Conservation (phyloP, 2,113 vertebrate species). For the Clarias batrachus region DNA sequence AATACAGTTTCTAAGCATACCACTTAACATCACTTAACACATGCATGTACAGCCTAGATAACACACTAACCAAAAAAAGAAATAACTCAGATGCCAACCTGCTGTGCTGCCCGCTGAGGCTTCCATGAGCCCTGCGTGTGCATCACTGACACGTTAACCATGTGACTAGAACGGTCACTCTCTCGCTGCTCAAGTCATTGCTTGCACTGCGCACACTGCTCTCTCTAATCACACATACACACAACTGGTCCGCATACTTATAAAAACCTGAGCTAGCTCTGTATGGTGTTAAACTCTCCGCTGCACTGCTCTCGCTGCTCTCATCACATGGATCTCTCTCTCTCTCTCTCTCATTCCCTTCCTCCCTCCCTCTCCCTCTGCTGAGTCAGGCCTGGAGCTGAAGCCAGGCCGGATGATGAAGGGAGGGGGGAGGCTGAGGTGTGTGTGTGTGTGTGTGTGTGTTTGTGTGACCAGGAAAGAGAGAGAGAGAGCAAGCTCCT, state of each 20-base stretch:
- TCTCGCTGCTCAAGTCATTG: conserved; percentile 69
- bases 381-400: conserved; percentile 51
- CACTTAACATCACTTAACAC: not conserved
- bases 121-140: conserved; percentile 86
- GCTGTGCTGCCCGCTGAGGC: conserved; percentile 65
- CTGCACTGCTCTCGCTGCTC: conserved; percentile 25
- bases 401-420: conserved; percentile 23
- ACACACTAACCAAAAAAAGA: conserved; percentile 53
- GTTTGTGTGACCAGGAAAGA: conserved; percentile 20
- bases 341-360: conserved; percentile 7
- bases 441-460: not conserved
- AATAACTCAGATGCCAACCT: conserved; percentile 35
- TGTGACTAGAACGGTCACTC: conserved; percentile 95
- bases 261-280: conserved; percentile 16
- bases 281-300: conserved; percentile 20
- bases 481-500: conserved; percentile 16
- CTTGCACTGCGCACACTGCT: conserved; percentile 62
- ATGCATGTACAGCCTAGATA: not conserved
- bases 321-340: conserved; percentile 26
- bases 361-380: conserved; percentile 35
- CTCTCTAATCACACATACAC: not conserved
- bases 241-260: conserved; percentile 6
- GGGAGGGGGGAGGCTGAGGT: conserved; percentile 13
- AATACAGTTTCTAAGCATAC: not conserved
- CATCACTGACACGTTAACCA: conserved; percentile 95